A percentile compares a stretch with the other conserved stretches of the same genome.
phyloP scores from a whole-genome alignment of 2,113 vertebrate species.

The Anguilla japonica region DNA sequence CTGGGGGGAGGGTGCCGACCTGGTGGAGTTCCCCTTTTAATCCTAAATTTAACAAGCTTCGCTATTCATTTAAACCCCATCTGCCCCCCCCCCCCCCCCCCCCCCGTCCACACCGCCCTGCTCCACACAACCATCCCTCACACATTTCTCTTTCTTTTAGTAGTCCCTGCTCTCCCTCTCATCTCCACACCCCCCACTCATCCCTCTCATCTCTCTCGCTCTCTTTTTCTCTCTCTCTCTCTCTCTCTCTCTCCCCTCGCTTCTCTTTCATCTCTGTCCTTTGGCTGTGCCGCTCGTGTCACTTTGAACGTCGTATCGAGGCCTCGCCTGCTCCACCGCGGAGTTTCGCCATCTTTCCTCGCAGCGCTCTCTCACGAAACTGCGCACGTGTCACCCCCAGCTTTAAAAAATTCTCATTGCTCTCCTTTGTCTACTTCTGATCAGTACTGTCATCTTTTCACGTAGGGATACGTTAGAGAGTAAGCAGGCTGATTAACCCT shows the following conservation, averaged over 20 bases:
- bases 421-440: background rate
- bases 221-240: constrained; percentile 31
- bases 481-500: too few species aligned
- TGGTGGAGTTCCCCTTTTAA: constrained; percentile 15
- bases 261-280: constrained; percentile 42
- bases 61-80: constrained; percentile 54
- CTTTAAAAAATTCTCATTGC: background rate
- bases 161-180: background rate
- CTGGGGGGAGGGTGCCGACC: constrained; percentile 26
- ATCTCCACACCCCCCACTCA: background rate
- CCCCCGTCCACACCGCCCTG: background rate
- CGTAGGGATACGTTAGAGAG: background rate
- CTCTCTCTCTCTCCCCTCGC: constrained; percentile 1
- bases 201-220: background rate
- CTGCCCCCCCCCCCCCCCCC: constrained; percentile 1
- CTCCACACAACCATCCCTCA: constrained; percentile 38
- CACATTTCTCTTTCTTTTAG: background rate
- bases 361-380: too few species aligned
- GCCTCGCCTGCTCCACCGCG: background rate
- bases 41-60: constrained; percentile 53
- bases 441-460: background rate
- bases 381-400: too few species aligned
- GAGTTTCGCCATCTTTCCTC: background rate
- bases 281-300: constrained; percentile 11
- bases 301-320: background rate